Percentiles rank a stretch among this genome's conserved stretches.
These are phyloP conservation scores for Dynastes tityus DNA, from an alignment of 2,888 invertebrate species.

Conservation along the genomic window DNA sequence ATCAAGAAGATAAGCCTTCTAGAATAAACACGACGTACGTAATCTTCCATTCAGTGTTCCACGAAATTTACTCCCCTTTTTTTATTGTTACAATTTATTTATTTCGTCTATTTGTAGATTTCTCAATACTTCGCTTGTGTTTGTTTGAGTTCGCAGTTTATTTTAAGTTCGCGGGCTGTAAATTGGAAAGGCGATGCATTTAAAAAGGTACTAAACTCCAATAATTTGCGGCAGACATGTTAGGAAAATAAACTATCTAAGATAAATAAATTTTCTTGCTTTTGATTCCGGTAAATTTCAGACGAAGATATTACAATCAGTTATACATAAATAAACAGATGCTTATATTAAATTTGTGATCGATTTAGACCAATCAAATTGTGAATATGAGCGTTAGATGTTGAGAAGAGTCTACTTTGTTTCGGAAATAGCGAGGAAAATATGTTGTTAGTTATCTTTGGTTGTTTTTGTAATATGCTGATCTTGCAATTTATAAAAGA, in stretches of 20 bases:
- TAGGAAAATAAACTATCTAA: background rate
- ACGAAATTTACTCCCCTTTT: no score
- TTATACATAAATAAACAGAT: background rate
- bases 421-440: no score
- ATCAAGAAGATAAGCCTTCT: no score
- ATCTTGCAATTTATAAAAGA: no score
- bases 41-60: no score
- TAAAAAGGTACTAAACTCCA: constrained; percentile 2
- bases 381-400: no score
- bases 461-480: no score
- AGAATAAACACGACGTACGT: no score
- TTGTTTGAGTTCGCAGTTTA: background rate
- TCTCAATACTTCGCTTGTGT: background rate
- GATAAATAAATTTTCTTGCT: background rate
- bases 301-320: background rate
- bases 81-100: background rate
- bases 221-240: background rate
- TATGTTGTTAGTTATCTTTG: no score
- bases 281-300: background rate
- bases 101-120: background rate
- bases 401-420: no score
- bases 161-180: background rate
- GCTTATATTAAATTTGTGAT: no score
- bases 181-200: background rate
- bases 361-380: no score